Percentiles rank a stretch among this genome's conserved stretches.
Conservation (phyloP, 2,797 vertebrate species). For the Squalus acanthias region DNA sequence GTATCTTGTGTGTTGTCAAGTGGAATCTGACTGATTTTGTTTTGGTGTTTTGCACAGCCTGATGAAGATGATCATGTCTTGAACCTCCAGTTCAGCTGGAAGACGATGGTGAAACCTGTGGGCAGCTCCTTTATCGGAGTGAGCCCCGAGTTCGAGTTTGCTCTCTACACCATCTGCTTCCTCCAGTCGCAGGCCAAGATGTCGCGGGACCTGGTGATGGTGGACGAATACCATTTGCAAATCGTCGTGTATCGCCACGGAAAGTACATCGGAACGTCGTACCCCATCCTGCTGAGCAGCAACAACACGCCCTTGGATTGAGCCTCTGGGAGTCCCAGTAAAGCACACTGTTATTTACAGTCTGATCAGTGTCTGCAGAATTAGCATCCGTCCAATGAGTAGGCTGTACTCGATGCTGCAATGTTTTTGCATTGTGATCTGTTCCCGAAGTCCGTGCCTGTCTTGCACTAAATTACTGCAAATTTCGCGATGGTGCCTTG, state of each 20-base stretch:
- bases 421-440: neutral
- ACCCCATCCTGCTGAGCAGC: conserved; percentile 69
- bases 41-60: conserved; percentile 53
- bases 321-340: neutral
- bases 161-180: conserved; percentile 71
- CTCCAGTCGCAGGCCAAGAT: conserved; percentile 61
- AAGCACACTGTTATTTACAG: too few species aligned
- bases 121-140: conserved; percentile 69
- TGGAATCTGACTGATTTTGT: neutral
- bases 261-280: conserved; percentile 67
- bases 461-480: neutral
- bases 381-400: neutral
- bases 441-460: neutral
- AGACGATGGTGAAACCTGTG: conserved; percentile 65
- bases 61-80: conserved; percentile 72
- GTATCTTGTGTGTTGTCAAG: neutral
- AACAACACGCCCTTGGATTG: conserved; percentile 46
- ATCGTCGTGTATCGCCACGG: conserved; percentile 64
- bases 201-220: conserved; percentile 59
- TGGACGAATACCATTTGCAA: conserved; percentile 69
- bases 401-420: neutral
- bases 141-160: conserved; percentile 77
- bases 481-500: too few species aligned
- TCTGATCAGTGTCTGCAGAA: neutral
- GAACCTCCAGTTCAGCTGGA: conserved; percentile 80